A percentile compares a stretch with the other conserved stretches of the same genome.
These are phyloP conservation scores for Cataglyphis hispanica DNA, from an alignment of 1,140 invertebrate genomes.

Conservation along the genomic window DNA sequence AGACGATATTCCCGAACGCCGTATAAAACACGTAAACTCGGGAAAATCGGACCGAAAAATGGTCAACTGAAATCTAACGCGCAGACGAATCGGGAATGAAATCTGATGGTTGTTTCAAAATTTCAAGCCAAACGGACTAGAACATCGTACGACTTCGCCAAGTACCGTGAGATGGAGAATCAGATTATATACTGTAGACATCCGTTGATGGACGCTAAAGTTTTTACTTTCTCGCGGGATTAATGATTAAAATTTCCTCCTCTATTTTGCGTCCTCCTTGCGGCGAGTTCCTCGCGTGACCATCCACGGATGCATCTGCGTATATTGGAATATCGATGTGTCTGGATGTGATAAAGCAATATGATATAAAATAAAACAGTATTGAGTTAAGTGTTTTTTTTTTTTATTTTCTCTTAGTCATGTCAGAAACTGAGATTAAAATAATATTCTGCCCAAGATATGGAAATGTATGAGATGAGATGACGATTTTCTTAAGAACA, in stretches of 20 bases:
- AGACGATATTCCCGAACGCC: slow-evolving; percentile 39
- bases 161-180: neutral
- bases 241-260: neutral
- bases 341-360: too few species aligned
- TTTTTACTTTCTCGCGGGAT: slow-evolving; percentile 5
- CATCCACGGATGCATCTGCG: neutral
- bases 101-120: neutral
- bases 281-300: neutral
- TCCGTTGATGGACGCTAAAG: neutral
- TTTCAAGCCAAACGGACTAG: slow-evolving; percentile 18
- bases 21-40: neutral
- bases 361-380: too few species aligned
- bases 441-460: neutral
- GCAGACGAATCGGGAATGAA: neutral
- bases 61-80: neutral
- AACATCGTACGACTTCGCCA: neutral
- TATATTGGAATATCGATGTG: neutral
- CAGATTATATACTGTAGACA: neutral
- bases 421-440: neutral
- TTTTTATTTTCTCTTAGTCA: too few species aligned
- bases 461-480: too few species aligned
- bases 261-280: neutral
- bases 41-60: slow-evolving; percentile 21
- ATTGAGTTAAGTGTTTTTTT: neutral
- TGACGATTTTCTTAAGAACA: too few species aligned